Base-by-base conservation (phyloP, 2,888 invertebrate genomes). In the Priapulus caudatus region DNA sequence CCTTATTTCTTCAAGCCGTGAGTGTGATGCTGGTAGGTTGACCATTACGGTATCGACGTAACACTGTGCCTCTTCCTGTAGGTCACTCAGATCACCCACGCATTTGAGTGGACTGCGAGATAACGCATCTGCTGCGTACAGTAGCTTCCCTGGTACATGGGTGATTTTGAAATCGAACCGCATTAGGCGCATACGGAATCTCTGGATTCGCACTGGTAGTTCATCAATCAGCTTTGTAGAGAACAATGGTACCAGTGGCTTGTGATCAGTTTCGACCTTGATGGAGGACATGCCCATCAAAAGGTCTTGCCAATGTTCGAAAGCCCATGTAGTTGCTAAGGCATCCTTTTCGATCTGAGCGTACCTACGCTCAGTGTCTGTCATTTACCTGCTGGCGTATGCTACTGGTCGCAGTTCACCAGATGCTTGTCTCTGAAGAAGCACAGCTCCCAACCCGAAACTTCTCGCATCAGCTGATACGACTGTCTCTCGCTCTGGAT, bases 291-390 rank as follows among this genome's bases (percentile, higher is more conserved):
- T n/a, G n/a, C n/a, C n/a, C n/a, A n/a, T n/a, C n/a, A n/a, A n/a
- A n/a, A n/a, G n/a, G n/a, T n/a, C n/a, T n/a, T n/a, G n/a, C n/a
- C n/a, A n/a, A n/a, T n/a, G n/a, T n/a, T n/a, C n/a, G n/a, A n/a
- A n/a, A 49, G 50, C 2, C 43, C 24, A 58, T 20, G 59, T 58
- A 5, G 54, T 52, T 4, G 65, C 69, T 4, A 71, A 53, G 0
- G 66, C 64, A 58, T 71, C 68, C 54, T 67, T 67, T 54, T 71
- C 68, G 10, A 70, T 69, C 54, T 68, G 65, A 0, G 65, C 65
- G 52, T 69, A 70, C 18, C 62, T 52, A 18, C 55, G 58, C 54
- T 71, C 67, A 2, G 66, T 57, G 2, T 52, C 54, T 43, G 59
- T 62, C 20, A 69, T 51, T 16, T 63, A 59, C 54, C 64, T 59